A percentile compares a stretch with the other conserved stretches of the same genome.
phyloP scores from a whole-genome alignment of 2,888 invertebrate species.

The Chironomus riparius region DNA sequence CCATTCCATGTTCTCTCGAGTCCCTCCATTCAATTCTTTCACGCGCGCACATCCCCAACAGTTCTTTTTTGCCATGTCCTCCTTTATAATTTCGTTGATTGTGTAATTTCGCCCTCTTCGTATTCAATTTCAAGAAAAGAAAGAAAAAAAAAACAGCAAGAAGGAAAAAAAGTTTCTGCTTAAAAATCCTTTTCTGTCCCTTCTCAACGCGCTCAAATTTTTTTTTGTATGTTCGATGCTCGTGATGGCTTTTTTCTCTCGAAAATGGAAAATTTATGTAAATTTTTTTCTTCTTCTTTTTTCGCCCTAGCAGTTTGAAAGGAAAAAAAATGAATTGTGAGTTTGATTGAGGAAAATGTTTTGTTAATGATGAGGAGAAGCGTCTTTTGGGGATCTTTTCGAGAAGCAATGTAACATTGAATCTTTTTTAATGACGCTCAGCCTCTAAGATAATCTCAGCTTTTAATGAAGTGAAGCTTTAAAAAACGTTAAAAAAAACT shows the following conservation, averaged over 20 bases:
- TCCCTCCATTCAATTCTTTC: not conserved
- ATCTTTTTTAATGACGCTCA: too few relatives aligned
- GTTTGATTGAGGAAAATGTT: too few relatives aligned
- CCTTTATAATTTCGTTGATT: not conserved
- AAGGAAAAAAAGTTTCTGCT: not conserved
- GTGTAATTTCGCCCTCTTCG: not conserved
- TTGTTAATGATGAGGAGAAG: too few relatives aligned
- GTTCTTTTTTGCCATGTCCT: not conserved
- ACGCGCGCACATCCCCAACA: not conserved
- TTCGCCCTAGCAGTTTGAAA: not conserved
- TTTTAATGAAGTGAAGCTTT: too few relatives aligned
- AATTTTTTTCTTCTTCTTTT: not conserved
- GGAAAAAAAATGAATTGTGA: too few relatives aligned
- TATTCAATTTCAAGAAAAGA: not conserved
- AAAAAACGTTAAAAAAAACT: too few relatives aligned
- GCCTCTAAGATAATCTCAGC: too few relatives aligned
- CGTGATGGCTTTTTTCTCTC: not conserved
- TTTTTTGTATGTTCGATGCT: not conserved
- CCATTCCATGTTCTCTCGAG: not conserved
- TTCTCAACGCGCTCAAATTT: not conserved
- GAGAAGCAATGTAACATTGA: too few relatives aligned
- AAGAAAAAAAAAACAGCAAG: too few relatives aligned
- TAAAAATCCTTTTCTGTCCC: not conserved
- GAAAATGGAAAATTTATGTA: constrained; percentile 7
- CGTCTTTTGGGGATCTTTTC: too few relatives aligned